phyloP scores from a whole-genome alignment of 2,797 vertebrate genomes.

The Micromesistius poutassou region DNA sequence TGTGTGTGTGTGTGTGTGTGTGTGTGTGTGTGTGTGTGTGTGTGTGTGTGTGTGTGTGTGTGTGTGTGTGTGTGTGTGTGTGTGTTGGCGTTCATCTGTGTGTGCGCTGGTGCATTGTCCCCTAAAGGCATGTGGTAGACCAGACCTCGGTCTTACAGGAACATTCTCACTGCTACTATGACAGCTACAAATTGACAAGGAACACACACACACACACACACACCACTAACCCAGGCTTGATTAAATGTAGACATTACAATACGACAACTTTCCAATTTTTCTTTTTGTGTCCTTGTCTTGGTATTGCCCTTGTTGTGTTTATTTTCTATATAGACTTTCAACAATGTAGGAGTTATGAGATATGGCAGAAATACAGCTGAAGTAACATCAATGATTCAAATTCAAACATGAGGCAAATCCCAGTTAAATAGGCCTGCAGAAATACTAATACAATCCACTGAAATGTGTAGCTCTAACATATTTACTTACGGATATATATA shows the following conservation, averaged over 20 bases:
- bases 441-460: background rate
- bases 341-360: background rate
- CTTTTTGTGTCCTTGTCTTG: slow-evolving; percentile 7
- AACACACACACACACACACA: slow-evolving; percentile 1
- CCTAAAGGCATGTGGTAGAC: slow-evolving; percentile 42
- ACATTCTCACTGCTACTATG: slow-evolving; percentile 28
- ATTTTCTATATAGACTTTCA: background rate
- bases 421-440: background rate
- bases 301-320: slow-evolving; percentile 6
- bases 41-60: no score
- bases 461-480: background rate
- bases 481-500: background rate
- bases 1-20: no score
- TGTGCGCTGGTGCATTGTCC: slow-evolving; percentile 6
- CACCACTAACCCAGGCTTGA: slow-evolving; percentile 18
- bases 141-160: slow-evolving; percentile 28
- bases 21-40: no score
- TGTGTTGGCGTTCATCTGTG: no score
- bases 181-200: slow-evolving; percentile 39
- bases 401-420: background rate
- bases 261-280: slow-evolving; percentile 32
- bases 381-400: background rate
- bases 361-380: background rate
- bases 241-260: slow-evolving; percentile 38
- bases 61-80: no score